Base-by-base conservation (phyloP, 64 coral and sea anemone genomes). In the Pachyseris speciosa region DNA sequence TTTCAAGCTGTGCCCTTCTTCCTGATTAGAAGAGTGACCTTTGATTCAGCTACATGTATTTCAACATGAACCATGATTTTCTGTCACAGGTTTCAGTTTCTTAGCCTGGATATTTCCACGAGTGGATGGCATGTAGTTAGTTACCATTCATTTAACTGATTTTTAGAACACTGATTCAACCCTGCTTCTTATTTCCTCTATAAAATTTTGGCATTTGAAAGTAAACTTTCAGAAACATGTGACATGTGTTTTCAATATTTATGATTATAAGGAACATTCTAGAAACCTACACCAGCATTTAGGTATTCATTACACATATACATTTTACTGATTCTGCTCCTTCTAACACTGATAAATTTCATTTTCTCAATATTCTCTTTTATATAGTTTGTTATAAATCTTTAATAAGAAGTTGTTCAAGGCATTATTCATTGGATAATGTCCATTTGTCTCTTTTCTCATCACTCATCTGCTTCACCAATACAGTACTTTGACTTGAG, bases 221-320 rank as follows among this genome's bases (percentile, higher is more conserved):
- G 67, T 22, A 12, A 22, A 20, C 34, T 64, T n/a, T 26, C 59
- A 64, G 67, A 71, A 33, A 19, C 28, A 15, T 57, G 52, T 67
- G 64, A 36, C 64, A 67, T 71, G 16, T 71, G 67, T 71, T 71
- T 34, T 67, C 24, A 36, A 71, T 71, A 39, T 67, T 71, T 71
- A 11, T 22, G 2, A 31, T 67, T 22, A 2, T 36, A 38, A 12
- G 67, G 32, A 71, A 71, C 2, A 71, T 37, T 71, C 67, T 71
- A 71, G 67, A 71, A 71, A 37, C n/a, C n/a, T n/a, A n/a, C n/a
- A n/a, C n/a, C n/a, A 7, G 58, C 58, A 61, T 0, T 3, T 13
- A 3, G 17, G 2, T 61, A 25, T 61, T 61, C 58, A 61, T 3
- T 25, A 27, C 4, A 16, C 22, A 5, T 61, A 9, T 25, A 25